Evolutionary conservation across 2,113 vertebrate genomes (phyloP).

Genomic region (Todiramphus chloris): DNA sequence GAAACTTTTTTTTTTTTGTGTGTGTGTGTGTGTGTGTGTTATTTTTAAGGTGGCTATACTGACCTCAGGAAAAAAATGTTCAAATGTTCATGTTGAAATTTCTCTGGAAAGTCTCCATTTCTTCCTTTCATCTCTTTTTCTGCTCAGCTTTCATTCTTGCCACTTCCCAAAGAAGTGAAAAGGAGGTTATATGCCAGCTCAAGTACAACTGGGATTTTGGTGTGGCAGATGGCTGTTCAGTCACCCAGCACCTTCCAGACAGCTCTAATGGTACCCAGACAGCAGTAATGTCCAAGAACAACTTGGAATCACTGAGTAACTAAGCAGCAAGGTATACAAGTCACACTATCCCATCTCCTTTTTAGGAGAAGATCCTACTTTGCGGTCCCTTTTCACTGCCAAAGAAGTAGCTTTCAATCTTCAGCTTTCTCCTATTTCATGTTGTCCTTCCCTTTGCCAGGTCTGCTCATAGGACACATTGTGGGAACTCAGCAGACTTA

Average conservation of each 20-base stretch:
- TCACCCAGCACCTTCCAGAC: background rate
- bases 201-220: background rate
- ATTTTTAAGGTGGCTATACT: background rate
- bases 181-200: background rate
- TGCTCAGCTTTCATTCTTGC: background rate
- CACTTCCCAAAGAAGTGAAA: background rate
- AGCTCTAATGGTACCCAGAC: background rate
- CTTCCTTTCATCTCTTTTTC: background rate
- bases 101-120: background rate
- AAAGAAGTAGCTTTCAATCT: background rate
- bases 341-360: background rate
- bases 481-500: background rate
- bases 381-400: background rate
- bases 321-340: background rate
- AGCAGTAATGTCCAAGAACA: background rate
- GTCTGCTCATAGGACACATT: rapidly evolving
- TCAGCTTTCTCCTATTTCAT: background rate
- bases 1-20: background rate
- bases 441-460: background rate
- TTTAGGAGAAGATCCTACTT: background rate
- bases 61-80: background rate
- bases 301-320: background rate
- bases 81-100: background rate
- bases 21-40: no score
- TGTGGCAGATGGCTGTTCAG: background rate